Conservation (phyloP, 2,113 vertebrate genomes). For the Hepsetus odoe region DNA sequence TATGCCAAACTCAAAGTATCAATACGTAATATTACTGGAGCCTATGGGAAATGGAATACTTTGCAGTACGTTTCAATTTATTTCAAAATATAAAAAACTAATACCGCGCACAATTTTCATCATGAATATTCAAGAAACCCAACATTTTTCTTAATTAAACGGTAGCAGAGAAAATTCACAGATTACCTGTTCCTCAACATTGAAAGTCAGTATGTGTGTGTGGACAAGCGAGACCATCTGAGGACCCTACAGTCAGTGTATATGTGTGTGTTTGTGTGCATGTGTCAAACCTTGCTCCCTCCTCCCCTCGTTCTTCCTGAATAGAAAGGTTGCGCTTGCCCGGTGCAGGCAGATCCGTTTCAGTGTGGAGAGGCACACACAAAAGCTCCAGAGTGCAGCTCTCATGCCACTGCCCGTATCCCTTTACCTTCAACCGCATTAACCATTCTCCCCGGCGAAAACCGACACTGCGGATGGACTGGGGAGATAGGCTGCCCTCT, state of each 20-base stretch:
- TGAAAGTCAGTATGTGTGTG: background rate
- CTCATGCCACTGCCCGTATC: constrained; percentile 74
- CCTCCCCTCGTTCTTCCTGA: constrained; percentile 49
- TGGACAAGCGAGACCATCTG: constrained; percentile 20
- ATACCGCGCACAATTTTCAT: too few species aligned
- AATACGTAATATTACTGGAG: too few species aligned
- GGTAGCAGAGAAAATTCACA: background rate
- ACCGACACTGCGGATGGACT: constrained; percentile 54
- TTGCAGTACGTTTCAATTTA: too few species aligned
- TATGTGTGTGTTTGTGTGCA: constrained; percentile 21
- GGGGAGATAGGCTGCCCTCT: constrained; percentile 52
- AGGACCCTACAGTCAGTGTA: constrained; percentile 48
- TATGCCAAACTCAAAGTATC: too few species aligned
- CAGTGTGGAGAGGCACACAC: constrained; percentile 72
- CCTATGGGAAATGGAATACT: too few species aligned
- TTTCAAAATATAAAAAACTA: too few species aligned
- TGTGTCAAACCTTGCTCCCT: constrained; percentile 59
- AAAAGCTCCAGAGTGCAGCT: constrained; percentile 68
- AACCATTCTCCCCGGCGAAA: constrained; percentile 50
- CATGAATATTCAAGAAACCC: too few species aligned
- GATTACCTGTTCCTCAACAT: background rate
- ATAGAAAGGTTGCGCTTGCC: constrained; percentile 60
- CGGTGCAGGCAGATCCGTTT: constrained; percentile 75
- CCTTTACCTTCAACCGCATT: constrained; percentile 70
- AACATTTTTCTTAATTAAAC: background rate